Base-by-base conservation (phyloP, 2,888 invertebrate genomes). In the Xanthorhoe designata region DNA sequence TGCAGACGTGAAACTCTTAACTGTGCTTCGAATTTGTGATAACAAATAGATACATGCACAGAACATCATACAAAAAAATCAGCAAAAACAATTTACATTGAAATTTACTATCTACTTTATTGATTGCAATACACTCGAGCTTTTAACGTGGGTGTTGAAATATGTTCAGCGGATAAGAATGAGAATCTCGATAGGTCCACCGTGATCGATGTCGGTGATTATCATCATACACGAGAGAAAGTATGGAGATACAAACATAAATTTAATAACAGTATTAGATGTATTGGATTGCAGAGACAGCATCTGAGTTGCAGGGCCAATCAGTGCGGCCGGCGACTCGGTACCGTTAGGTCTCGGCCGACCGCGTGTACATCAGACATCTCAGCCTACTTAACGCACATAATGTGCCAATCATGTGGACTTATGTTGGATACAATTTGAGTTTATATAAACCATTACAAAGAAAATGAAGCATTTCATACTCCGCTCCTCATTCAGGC, bases 241-340 rank as follows among this genome's bases (percentile, higher is more conserved):
- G 92, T 91, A 86, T 83, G 78, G 76, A 78, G 83, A 85, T 84
- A 84, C 79, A 84, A 83, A 87, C 86, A 89, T 88, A 87, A 87
- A 88, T 88, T 90, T 90, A 90, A 90, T 90, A 90, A 90, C 89
- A 90, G 88, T 89, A 90, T 88, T 89, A 90, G 90, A 90, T 88
- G 85, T 91, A 90, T 91, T 85, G 86, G 84, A 86, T 89, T 87
- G 86, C 88, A 83, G 85, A 88, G 89, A 85, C 87, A 85, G 80
- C 84, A 86, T 83, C 86, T 83, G 82, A 82, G 83, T 75, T 84
- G 85, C 86, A 89, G 91, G 89, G 89, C 90, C 88, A 82, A 84
- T 84, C 82, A 81, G 77, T 81, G 83, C 81, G 82, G 76, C 64
- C 74, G 76, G 75, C 76, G 78, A 77, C 78, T 77, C 81, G 72